Percentiles rank a stretch among this genome's conserved stretches.
Conservation (phyloP, 2,888 invertebrate genomes). For the Chorisops tibialis region DNA sequence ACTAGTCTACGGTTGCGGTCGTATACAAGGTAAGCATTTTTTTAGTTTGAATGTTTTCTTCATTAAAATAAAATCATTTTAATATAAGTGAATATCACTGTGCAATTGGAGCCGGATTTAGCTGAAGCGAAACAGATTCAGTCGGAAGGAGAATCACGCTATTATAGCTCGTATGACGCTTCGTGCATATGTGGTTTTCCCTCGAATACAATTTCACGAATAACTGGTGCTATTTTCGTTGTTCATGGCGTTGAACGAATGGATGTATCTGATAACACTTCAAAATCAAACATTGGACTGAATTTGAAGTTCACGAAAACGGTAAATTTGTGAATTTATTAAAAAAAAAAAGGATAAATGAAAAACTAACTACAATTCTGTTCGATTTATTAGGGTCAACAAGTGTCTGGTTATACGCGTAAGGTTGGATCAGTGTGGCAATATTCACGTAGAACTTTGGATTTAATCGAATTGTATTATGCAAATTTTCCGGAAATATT, state of each 20-base stretch:
- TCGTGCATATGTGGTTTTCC: constrained; percentile 58
- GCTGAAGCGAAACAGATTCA: constrained; percentile 39
- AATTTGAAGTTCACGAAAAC: constrained; percentile 88
- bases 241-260: constrained; percentile 53
- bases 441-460: constrained; percentile 73
- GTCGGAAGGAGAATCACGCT: constrained; percentile 39
- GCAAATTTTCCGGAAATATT: constrained; percentile 71
- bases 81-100: constrained; percentile 43
- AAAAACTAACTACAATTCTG: neutral
- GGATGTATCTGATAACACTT: constrained; percentile 48
- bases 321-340: constrained; percentile 52
- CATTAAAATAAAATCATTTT: neutral
- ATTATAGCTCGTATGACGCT: constrained; percentile 41
- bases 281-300: constrained; percentile 79
- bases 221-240: constrained; percentile 82
- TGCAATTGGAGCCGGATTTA: constrained; percentile 45
- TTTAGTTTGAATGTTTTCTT: neutral
- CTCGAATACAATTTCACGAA: constrained; percentile 69
- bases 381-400: constrained; percentile 56
- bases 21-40: constrained; percentile 42
- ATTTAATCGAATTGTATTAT: constrained; percentile 69
- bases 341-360: neutral
- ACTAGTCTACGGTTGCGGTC: constrained; percentile 45
- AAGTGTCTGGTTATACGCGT: constrained; percentile 78
- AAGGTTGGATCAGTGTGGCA: constrained; percentile 70